These are phyloP conservation scores for Ptilonorhynchus violaceus DNA, from an alignment of 2,113 vertebrate species.

Conservation along the genomic window DNA sequence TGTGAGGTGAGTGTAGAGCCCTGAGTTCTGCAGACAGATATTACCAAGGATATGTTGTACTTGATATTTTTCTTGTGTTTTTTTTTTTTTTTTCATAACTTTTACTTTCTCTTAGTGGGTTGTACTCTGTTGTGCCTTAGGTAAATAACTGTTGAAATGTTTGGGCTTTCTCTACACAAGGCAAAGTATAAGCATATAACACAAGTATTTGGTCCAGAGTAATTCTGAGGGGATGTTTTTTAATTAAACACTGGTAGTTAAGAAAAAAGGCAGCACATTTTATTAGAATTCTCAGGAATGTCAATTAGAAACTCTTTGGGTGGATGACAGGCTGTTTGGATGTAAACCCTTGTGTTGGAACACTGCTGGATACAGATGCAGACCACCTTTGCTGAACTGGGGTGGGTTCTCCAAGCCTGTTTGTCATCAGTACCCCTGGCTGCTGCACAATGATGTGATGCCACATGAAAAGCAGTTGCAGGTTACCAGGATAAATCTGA, in stretches of 20 bases:
- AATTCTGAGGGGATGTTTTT: background rate
- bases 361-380: background rate
- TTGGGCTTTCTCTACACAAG: fast-evolving
- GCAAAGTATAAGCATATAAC: background rate
- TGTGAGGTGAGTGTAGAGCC: slow-evolving; percentile 83
- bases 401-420: fast-evolving
- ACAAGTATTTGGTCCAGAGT: background rate
- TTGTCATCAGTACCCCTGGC: background rate
- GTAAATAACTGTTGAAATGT: background rate
- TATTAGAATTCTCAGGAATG: background rate
- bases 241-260: background rate
- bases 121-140: background rate
- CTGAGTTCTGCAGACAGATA: background rate
- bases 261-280: background rate
- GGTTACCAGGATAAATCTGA: background rate
- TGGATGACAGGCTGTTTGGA: background rate
- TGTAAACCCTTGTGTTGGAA: background rate
- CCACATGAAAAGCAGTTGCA: background rate
- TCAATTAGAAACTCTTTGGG: background rate
- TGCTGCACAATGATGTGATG: background rate
- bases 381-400: background rate
- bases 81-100: background rate
- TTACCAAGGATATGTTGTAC: background rate
- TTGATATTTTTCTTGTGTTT: background rate
- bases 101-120: background rate